These are phyloP conservation scores for Hydrolagus affinis DNA, from an alignment of 2,113 vertebrate genomes.

Conservation along the genomic window DNA sequence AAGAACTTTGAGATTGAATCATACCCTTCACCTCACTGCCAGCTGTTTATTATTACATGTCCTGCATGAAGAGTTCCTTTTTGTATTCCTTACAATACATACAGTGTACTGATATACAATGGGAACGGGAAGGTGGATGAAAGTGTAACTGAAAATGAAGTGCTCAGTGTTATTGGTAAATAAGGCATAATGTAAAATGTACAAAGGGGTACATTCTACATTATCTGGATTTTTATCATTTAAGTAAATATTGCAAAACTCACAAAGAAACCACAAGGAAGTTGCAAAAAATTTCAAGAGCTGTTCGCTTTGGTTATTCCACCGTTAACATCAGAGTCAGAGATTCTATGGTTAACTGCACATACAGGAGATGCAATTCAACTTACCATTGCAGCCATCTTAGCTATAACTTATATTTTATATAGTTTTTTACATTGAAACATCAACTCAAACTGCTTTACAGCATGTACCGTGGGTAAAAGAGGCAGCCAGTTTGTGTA, in stretches of 20 bases:
- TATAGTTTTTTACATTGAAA: too few relatives aligned
- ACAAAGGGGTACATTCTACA: neutral
- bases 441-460: too few relatives aligned
- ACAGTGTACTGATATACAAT: neutral
- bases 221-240: neutral
- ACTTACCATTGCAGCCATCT: too few relatives aligned
- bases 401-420: too few relatives aligned
- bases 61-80: neutral
- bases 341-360: too few relatives aligned
- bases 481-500: too few relatives aligned
- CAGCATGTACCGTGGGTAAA: too few relatives aligned
- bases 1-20: neutral
- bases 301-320: neutral
- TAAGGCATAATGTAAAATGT: neutral
- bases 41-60: neutral
- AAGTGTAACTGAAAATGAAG: neutral
- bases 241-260: neutral
- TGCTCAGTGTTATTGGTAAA: neutral
- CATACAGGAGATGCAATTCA: too few relatives aligned
- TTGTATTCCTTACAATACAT: neutral
- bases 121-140: neutral
- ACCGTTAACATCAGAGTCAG: too few relatives aligned
- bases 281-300: neutral
- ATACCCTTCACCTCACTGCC: neutral
- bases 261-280: neutral